Evolutionary conservation across 2,113 vertebrate genomes (phyloP).

Genomic region (Oncorhynchus mykiss): DNA sequence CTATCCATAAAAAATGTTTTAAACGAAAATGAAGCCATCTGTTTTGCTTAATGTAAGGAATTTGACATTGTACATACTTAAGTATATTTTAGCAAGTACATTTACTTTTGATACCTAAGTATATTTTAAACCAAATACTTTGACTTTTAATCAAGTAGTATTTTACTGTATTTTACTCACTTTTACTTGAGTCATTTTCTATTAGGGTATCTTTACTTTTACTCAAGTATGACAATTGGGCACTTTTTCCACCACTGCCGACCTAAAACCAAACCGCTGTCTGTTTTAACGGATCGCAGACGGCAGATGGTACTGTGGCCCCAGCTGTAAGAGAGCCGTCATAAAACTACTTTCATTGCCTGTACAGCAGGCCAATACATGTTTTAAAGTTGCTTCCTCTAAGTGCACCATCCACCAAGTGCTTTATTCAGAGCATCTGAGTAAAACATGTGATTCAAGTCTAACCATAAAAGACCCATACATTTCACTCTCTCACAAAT

Average conservation of each 20-base stretch:
- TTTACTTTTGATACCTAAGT: no score
- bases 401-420: not conserved
- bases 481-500: not conserved
- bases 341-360: slow-evolving; percentile 6
- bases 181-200: no score
- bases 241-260: not conserved
- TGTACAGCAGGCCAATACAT: not conserved
- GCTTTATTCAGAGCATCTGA: not conserved
- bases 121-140: no score
- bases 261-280: slow-evolving; percentile 30
- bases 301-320: not conserved
- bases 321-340: slow-evolving; percentile 10
- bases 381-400: slow-evolving; percentile 20
- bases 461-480: not conserved
- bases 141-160: no score
- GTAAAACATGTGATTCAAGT: not conserved
- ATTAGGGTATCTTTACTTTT: no score
- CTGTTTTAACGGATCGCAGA: slow-evolving; percentile 22
- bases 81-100: no score
- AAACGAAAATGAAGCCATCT: no score
- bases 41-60: no score
- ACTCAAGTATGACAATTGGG: no score
- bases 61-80: no score
- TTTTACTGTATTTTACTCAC: no score
- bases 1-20: no score